Evolutionary conservation across 2,797 vertebrate species (phyloP), one percentile per base, ranked within the genome.

Genomic region (Tamandua tetradactyla): DNA sequence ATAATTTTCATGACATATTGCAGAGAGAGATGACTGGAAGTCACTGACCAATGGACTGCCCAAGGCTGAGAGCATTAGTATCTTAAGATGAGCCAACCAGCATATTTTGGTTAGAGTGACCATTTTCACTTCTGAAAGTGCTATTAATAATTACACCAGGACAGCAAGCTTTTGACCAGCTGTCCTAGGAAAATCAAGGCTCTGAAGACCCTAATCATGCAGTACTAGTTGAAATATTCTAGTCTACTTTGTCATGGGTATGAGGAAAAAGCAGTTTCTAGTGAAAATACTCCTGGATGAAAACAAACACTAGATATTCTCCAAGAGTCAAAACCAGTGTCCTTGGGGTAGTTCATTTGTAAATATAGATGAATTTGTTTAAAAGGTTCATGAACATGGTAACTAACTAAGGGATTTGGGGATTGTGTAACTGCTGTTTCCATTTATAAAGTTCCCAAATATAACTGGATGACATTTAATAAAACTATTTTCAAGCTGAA

Each of bases 391-490:
- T 62, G 80, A 91, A 75, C 52, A 59, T 94, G 61, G 42, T 87
- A 91, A 78, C 87, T 91, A 88, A 90, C 44, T 47, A 49, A 71
- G 61, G 59, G 35, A 59, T 75, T 76, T 82, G 71, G 44, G 44
- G 25, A 80, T 89, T 94, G 35, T 8, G 37, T 93, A 96, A 96
- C 49, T 79, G 61, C 74, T 92, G 55, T 35, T 95, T 81, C 75
- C 61, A 76, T 94, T 92, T 92, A 92, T 92, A 91, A 85, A 72
- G 40, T 44, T 81, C 30, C 59, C 57, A 93, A 85, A 93, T 95
- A 91, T 89, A 94, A 93, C 52, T 87, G 75, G 57, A 95, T 91
- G 81, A 61, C 52, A 95, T 96, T 94, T 94, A 72, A 85, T 72
- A 61, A 94, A 71, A 75, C 42, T 66, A 93, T 82, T 93, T 96